These are phyloP conservation scores for Panthera uncia DNA, from an alignment of 2,113 vertebrate genomes.

Conservation along the genomic window DNA sequence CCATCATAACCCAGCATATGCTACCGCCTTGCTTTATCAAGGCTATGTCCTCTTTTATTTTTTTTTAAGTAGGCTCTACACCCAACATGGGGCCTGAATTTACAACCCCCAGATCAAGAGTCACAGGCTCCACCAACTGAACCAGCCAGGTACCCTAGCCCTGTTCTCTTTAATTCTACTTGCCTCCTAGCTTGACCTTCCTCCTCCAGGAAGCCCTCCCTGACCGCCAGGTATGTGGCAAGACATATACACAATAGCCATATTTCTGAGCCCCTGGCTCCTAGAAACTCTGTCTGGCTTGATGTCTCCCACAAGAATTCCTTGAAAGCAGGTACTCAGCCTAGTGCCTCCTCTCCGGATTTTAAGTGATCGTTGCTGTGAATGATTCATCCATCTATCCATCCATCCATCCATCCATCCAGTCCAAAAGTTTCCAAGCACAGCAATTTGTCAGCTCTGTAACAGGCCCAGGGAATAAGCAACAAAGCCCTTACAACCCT, in stretches of 20 bases:
- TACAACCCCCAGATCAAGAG: background rate
- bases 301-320: background rate
- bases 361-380: background rate
- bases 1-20: background rate
- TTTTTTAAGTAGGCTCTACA: background rate
- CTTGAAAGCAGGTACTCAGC: background rate
- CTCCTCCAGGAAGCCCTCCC: background rate
- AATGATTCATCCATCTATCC: background rate
- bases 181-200: background rate
- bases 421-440: background rate
- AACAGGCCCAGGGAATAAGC: background rate
- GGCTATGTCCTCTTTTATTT: background rate
- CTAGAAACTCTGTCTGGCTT: background rate
- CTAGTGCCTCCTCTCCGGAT: background rate
- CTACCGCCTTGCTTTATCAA: background rate
- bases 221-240: background rate
- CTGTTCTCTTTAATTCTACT: background rate
- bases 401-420: background rate
- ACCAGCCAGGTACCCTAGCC: background rate
- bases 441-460: background rate
- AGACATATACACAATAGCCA: background rate
- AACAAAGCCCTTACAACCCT: background rate
- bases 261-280: background rate
- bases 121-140: background rate
- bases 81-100: background rate